Base-by-base conservation (phyloP, 1,140 invertebrate species). In the Lycorma delicatula region DNA sequence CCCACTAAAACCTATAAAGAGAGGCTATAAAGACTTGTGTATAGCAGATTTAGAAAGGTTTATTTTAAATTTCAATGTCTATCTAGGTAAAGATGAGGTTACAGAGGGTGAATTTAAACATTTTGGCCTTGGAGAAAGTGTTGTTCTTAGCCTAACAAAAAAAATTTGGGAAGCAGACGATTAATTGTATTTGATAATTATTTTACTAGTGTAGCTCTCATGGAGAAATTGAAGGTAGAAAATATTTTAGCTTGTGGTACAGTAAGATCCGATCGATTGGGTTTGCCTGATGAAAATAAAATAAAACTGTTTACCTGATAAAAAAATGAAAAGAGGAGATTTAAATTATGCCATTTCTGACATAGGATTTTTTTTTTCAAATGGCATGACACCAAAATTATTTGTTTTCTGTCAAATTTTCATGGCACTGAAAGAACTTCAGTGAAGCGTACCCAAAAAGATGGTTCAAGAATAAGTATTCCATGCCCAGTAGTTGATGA, bases 401-500 rank as follows among this genome's bases (percentile, higher is more conserved):
- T 57, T 23, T 36, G 22, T 31, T 49, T 60, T 22, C 27, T 29
- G 25, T 60, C 54, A 22, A 60, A 60, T 31, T 60, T 26, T 36
- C 59, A 60, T 54, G 51, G 58, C 12, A 41, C 50, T 38, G 51
- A 54, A 54, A 28, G 27, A 12, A 51, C 28, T 28, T 49, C 36
- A 23, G 58, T 59, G 16, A 25, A 16, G 31, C 54, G 58, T 47
- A 59, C 31, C 20, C 34, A 46, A 44, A 59, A 56, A 28, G 54
- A 56, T 56, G 54, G 54, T 34, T 9, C 9, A 9, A 34, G 31
- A n/a, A 34, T n/a, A 34, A 34, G n/a, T n/a, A 60, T 44, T 68
- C 71, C 58, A 70, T 70, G 41, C 61, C 65, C 60, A 65, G 70
- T 75, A 1, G 66, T 66, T 52, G 61, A 69, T 44, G 75, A 75